Conservation (phyloP, 64 coral and sea anemone genomes). For the Pachyseris speciosa region DNA sequence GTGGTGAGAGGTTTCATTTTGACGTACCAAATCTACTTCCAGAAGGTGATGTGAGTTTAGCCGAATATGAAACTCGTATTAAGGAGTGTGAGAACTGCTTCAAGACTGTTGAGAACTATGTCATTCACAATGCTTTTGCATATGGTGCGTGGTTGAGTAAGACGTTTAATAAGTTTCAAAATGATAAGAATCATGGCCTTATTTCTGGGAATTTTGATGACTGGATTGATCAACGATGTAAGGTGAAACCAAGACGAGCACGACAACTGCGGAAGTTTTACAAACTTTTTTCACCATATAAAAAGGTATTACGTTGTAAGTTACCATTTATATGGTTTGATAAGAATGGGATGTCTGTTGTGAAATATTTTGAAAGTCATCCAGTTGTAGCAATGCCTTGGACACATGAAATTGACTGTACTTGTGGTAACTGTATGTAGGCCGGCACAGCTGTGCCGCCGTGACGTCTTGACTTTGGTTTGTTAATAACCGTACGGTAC, state of each 20-base stretch:
- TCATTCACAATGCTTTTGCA: conserved; percentile 17
- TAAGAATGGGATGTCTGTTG: conserved; percentile 14
- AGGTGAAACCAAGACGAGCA: conserved; percentile 59
- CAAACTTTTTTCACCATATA: no score
- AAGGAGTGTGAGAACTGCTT: conserved; percentile 15
- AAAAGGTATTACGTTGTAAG: conserved; percentile 45
- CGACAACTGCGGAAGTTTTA: no score
- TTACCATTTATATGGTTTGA: conserved; percentile 61
- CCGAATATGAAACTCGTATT: conserved; percentile 9
- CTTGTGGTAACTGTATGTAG: no score
- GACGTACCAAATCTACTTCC: conserved; percentile 1
- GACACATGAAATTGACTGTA: conserved; percentile 38
- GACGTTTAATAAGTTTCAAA: not conserved
- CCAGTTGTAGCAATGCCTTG: no score
- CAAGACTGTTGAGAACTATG: conserved; percentile 38
- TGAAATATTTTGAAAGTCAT: no score
- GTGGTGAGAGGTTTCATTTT: not conserved
- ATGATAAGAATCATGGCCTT: not conserved
- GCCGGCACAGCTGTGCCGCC: no score
- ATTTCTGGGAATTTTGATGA: conserved; percentile 35
- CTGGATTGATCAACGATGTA: conserved; percentile 50
- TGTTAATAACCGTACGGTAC: no score
- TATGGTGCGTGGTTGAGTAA: not conserved
- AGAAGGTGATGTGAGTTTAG: not conserved
- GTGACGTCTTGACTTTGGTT: no score